These are phyloP conservation scores for Microplitis demolitor DNA, from an alignment of 1,140 invertebrate genomes.

Conservation along the genomic window DNA sequence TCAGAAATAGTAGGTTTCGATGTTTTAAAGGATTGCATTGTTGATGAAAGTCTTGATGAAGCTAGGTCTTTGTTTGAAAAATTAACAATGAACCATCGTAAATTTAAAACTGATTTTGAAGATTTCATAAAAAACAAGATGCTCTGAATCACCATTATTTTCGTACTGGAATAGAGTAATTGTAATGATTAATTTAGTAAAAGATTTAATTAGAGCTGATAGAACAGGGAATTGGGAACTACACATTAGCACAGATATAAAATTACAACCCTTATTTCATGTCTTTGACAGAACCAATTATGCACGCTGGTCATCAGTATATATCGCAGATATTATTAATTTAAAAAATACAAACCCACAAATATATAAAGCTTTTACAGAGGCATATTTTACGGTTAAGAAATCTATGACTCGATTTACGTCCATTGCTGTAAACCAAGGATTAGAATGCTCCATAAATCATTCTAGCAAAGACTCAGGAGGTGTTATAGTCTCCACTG, in stretches of 20 bases:
- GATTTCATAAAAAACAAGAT: slow-evolving; percentile 15
- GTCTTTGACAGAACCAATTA: slow-evolving; percentile 29
- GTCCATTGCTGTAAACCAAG: background rate
- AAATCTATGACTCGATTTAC: slow-evolving; percentile 6
- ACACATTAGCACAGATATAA: slow-evolving; percentile 16
- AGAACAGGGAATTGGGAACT: slow-evolving; percentile 23
- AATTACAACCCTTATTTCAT: slow-evolving; percentile 30
- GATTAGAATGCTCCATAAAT: background rate
- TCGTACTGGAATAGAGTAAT: slow-evolving; percentile 12
- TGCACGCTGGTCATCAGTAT: slow-evolving; percentile 22
- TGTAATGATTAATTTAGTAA: slow-evolving; percentile 7
- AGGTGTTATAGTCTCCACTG: background rate
- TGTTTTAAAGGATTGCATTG: background rate
- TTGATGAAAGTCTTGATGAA: slow-evolving; percentile 9
- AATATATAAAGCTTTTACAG: background rate
- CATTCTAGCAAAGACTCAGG: background rate
- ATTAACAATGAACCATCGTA: background rate
- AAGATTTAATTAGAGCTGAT: slow-evolving; percentile 26
- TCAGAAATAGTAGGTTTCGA: background rate
- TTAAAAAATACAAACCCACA: background rate
- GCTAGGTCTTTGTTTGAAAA: background rate
- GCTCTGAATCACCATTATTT: slow-evolving; percentile 12
- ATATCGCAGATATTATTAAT: slow-evolving; percentile 20
- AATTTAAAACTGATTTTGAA: slow-evolving; percentile 4
- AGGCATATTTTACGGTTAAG: slow-evolving; percentile 12